These are phyloP conservation scores for Gadus chalcogrammus DNA, from an alignment of 2,113 vertebrate species.

Conservation along the genomic window DNA sequence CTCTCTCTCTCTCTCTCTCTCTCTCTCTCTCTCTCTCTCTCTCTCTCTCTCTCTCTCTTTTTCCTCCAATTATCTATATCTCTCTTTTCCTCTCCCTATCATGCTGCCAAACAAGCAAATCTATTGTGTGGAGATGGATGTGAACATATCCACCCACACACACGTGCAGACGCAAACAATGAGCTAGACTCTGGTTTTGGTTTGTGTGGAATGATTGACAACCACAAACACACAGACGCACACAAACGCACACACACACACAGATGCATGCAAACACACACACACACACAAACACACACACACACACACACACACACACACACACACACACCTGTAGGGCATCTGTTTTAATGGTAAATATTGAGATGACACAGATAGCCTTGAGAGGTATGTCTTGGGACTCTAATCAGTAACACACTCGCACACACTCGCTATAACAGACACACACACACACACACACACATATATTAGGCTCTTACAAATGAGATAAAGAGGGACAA, in stretches of 20 bases:
- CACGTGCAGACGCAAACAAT: too few species aligned
- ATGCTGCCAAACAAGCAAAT: constrained; percentile 28
- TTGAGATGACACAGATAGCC: constrained; percentile 1
- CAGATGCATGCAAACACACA: too few species aligned
- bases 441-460: background rate
- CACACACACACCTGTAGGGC: constrained; percentile 27
- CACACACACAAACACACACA: too few species aligned
- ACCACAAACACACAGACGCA: background rate
- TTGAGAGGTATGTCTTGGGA: constrained; percentile 46
- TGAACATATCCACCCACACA: background rate
- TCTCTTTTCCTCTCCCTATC: background rate
- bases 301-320: background rate
- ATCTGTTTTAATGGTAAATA: constrained; percentile 28
- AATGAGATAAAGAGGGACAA: constrained; percentile 49
- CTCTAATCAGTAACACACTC: constrained; percentile 41
- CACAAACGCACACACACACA: background rate
- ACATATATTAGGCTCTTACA: constrained; percentile 31
- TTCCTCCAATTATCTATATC: background rate
- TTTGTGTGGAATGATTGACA: too few species aligned
- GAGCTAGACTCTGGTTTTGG: too few species aligned
- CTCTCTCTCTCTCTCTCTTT: background rate
- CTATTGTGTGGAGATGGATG: constrained; percentile 2
- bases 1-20: background rate
- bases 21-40: background rate
- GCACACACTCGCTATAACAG: constrained; percentile 2